Percentiles rank a stretch among this genome's conserved stretches.
Evolutionary conservation across 1,140 invertebrate species (phyloP).

Genomic region (Brachionus plicatilis): DNA sequence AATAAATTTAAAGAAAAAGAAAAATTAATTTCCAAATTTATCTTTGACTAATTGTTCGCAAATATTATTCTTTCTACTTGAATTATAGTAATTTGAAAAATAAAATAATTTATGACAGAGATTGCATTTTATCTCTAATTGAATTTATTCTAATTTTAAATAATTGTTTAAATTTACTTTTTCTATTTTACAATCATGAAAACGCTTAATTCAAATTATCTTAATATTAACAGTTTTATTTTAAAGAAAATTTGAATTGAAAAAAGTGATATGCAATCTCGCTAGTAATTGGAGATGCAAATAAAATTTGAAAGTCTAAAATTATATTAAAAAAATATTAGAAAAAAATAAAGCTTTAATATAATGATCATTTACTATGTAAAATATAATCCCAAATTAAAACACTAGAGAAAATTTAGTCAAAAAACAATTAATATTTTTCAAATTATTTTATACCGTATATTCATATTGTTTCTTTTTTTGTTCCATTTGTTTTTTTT

Average conservation of each 20-base stretch:
- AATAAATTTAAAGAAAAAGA: not conserved
- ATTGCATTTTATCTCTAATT: not conserved
- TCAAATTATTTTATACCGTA: too few species aligned
- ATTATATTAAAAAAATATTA: not conserved
- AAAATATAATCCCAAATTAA: not conserved
- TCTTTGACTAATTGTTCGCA: not conserved
- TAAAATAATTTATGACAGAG: not conserved
- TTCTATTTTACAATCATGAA: not conserved
- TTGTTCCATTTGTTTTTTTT: not conserved
- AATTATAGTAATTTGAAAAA: not conserved
- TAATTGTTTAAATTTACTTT: not conserved
- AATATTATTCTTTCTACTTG: not conserved
- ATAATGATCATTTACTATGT: not conserved
- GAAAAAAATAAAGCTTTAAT: not conserved
- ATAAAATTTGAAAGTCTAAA: not conserved
- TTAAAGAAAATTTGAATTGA: not conserved
- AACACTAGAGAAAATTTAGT: not conserved
- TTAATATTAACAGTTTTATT: not conserved
- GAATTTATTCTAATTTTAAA: not conserved
- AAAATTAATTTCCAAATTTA: not conserved
- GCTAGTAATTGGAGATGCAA: not conserved
- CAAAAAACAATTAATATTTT: too few species aligned
- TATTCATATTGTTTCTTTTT: not conserved
- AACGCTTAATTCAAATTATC: not conserved
- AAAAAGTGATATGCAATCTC: not conserved